Evolutionary conservation across 2,888 invertebrate species (phyloP).

Genomic region (Archips crataeganus): DNA sequence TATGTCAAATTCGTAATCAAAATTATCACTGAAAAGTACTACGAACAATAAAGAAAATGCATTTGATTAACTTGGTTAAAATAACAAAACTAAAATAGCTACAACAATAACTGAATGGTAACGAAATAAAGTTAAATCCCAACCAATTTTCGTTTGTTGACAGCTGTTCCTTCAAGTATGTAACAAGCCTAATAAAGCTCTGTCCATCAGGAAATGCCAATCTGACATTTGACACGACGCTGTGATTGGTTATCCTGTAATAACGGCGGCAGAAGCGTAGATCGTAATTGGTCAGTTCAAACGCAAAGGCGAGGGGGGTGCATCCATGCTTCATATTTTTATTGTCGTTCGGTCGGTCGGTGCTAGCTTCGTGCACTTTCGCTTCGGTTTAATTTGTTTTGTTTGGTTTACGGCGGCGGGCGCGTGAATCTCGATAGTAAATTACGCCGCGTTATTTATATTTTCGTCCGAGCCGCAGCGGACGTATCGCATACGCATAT

Average conservation of each 20-base stretch:
- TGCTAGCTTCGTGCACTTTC: conserved; percentile 40
- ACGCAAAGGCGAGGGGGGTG: conserved; percentile 32
- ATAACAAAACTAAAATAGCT: background rate
- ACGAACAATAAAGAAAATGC: background rate
- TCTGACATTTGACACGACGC: conserved; percentile 38
- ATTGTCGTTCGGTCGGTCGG: conserved; percentile 29
- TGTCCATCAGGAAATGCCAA: conserved; percentile 33
- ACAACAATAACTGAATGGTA: background rate
- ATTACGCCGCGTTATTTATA: conserved; percentile 42
- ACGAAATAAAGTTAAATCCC: background rate
- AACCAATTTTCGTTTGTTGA: conserved; percentile 7
- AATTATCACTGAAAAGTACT: background rate
- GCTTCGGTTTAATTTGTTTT: conserved; percentile 42
- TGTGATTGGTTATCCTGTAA: conserved; percentile 30
- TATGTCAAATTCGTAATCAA: background rate
- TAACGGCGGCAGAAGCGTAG: conserved; percentile 36
- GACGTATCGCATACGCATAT: conserved; percentile 34
- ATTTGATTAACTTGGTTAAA: background rate
- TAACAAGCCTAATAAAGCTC: conserved; percentile 40
- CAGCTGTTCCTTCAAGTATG: conserved; percentile 16
- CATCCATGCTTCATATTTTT: conserved; percentile 37
- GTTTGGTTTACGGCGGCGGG: conserved; percentile 42
- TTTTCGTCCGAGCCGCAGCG: conserved; percentile 38
- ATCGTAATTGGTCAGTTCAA: conserved; percentile 30
- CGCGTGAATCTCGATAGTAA: conserved; percentile 42